Evolutionary conservation across 2,113 vertebrate species (phyloP), one percentile per base, ranked within the genome.

Genomic region (Urocolius indicus): DNA sequence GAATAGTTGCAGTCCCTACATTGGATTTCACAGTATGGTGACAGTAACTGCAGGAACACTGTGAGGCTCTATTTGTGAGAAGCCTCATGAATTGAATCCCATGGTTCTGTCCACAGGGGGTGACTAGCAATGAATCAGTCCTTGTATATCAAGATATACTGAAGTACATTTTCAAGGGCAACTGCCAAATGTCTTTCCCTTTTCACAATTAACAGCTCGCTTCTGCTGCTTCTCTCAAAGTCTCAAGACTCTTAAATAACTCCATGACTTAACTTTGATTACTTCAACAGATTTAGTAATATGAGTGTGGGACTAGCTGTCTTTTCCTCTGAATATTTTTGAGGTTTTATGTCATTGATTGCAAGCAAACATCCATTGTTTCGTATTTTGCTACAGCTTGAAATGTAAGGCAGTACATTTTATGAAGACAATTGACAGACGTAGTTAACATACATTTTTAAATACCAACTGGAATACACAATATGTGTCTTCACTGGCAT

Each of bases 21-120:
- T 2, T 88, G 91, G 68, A 67, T 92, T 96, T 94, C 94, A 91
- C 83, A 91, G 86, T 89, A 16, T 77, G 89, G 59, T 87, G 62
- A 73, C 67, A 91, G 61, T 63, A 95, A 73, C 51, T 58, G 69
- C 84, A 94, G 88, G 90, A 94, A 61, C 80, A 16, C 84, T n/a
- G 34, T 76, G 2, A 49, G 76, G 43, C 59, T 81, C 73, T 77
- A 5, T 88, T 94, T 89, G 52, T 75, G 81, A 87, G 78, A 38
- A 79, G 27, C 59, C 51, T 91, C 59, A 74, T 77, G 90, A 94
- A 95, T 76, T 79, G 88, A 96, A 94, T 90, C 90, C 76, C 38
- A 48, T 34, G 80, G 82, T 84, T 96, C 92, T 93, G 61, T 54
- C 87, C 54, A 30, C 68, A 83, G 87, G 93, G 71, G 48, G 62